Conservation (phyloP, 2,797 vertebrate species). For the Enoplosus armatus region DNA sequence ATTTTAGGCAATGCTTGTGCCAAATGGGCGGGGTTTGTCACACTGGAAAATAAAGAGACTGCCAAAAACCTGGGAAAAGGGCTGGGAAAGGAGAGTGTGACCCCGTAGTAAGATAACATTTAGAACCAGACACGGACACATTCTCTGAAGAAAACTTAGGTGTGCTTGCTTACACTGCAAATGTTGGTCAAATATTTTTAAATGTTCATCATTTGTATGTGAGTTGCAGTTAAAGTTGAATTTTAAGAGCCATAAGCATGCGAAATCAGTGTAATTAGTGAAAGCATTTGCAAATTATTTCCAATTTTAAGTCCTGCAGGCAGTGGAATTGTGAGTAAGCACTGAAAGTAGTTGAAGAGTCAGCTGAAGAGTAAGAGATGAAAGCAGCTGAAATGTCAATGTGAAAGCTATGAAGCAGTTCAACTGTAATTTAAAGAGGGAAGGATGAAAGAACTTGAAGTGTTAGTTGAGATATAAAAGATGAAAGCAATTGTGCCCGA, state of each 20-base stretch:
- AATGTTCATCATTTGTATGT: not conserved
- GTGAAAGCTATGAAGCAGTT: not conserved
- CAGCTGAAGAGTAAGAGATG: not conserved
- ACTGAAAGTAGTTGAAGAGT: not conserved
- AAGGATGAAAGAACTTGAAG: not conserved
- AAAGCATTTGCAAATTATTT: not conserved
- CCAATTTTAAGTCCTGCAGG: not conserved
- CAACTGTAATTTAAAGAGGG: not conserved
- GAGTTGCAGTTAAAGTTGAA: not conserved
- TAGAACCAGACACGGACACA: not conserved
- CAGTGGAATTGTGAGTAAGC: not conserved
- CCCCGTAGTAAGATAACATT: slow-evolving; percentile 30
- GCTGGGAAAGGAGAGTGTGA: slow-evolving; percentile 30
- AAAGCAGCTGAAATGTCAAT: not conserved
- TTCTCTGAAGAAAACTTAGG: not conserved
- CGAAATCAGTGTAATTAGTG: not conserved
- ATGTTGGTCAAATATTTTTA: not conserved
- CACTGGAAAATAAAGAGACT: slow-evolving; percentile 46
- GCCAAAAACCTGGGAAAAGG: slow-evolving; percentile 39
- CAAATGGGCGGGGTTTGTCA: slow-evolving; percentile 48
- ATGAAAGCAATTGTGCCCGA: not conserved
- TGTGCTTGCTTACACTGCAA: not conserved
- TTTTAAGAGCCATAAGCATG: not conserved
- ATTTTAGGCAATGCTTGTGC: slow-evolving; percentile 48
- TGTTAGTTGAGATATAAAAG: not conserved